These are phyloP conservation scores for Naja naja DNA, from an alignment of 2,113 vertebrate genomes.

Conservation along the genomic window DNA sequence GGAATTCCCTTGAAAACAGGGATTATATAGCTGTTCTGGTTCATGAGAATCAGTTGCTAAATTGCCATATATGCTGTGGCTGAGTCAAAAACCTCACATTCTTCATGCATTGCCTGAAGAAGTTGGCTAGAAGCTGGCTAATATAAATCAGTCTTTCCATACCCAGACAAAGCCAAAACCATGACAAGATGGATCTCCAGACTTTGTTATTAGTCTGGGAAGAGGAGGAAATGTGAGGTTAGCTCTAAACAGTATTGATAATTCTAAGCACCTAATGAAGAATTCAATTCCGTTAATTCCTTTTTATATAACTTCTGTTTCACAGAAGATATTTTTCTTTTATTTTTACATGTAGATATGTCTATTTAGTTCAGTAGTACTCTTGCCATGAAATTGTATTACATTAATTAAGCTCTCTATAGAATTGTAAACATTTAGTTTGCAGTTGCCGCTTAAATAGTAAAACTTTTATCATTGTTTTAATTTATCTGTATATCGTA, in stretches of 20 bases:
- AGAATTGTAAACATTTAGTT: not conserved
- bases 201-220: not conserved
- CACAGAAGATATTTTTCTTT: not conserved
- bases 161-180: not conserved
- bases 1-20: not conserved
- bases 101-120: not conserved
- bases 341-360: not conserved
- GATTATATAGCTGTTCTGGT: not conserved
- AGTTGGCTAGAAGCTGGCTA: not conserved
- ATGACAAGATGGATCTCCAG: not conserved
- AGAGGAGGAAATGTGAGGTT: not conserved
- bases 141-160: not conserved
- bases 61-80: not conserved
- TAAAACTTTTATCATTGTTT: not conserved
- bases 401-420: not conserved
- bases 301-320: not conserved
- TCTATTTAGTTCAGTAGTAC: not conserved
- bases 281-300: not conserved
- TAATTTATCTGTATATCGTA: not conserved
- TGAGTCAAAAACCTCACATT: not conserved
- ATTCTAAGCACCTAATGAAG: not conserved
- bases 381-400: not conserved
- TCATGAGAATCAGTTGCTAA: not conserved
- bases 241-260: not conserved
- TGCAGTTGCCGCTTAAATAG: not conserved